These are phyloP conservation scores for Nyctalus aviator DNA, from an alignment of 2,797 vertebrate genomes.

Conservation along the genomic window DNA sequence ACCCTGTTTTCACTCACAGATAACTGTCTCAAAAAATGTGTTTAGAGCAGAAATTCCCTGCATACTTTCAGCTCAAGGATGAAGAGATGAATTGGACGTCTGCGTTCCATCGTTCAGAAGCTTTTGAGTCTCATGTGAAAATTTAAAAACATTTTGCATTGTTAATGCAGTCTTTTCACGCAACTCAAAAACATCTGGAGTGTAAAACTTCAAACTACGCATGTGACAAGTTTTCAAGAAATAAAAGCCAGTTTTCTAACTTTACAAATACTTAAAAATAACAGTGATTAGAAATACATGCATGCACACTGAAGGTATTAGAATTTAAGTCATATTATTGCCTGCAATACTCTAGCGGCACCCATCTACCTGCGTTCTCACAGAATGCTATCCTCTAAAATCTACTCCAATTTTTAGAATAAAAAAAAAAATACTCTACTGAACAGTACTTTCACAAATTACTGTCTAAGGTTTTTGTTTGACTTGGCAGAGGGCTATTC, in stretches of 20 bases:
- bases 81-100: slow-evolving; percentile 52
- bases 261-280: slow-evolving; percentile 82
- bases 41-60: slow-evolving; percentile 75
- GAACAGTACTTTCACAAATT: slow-evolving; percentile 75
- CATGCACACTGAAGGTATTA: slow-evolving; percentile 79
- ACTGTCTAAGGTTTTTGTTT: slow-evolving; percentile 59
- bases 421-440: slow-evolving; percentile 8
- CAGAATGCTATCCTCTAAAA: slow-evolving; percentile 73
- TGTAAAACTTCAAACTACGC: slow-evolving; percentile 75
- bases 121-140: slow-evolving; percentile 76
- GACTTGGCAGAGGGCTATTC: slow-evolving; percentile 63
- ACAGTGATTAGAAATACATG: slow-evolving; percentile 81
- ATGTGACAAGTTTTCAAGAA: slow-evolving; percentile 76
- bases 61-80: slow-evolving; percentile 69
- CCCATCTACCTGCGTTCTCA: slow-evolving; percentile 53
- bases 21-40: slow-evolving; percentile 74
- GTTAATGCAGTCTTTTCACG: slow-evolving; percentile 61
- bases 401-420: slow-evolving; percentile 66
- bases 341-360: slow-evolving; percentile 80
- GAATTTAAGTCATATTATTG: slow-evolving; percentile 80
- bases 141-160: slow-evolving; percentile 44
- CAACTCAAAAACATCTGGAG: slow-evolving; percentile 78
- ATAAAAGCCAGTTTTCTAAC: slow-evolving; percentile 75
- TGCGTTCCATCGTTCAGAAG: slow-evolving; percentile 66
- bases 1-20: slow-evolving; percentile 85